Conservation (phyloP, 2,113 vertebrate species). For the Syrmaticus mikado region DNA sequence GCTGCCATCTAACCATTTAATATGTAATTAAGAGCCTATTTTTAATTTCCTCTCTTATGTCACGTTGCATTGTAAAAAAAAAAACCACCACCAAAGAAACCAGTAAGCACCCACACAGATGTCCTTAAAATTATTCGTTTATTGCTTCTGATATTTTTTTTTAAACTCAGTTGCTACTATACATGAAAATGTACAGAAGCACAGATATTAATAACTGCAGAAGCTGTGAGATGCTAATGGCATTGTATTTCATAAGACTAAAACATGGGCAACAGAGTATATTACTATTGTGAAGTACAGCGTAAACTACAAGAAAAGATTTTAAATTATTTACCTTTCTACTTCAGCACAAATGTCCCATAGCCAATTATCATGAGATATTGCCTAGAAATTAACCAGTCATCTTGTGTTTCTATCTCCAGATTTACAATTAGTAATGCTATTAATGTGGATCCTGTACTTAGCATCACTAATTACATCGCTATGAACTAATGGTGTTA, state of each 20-base stretch:
- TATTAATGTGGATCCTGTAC: constrained; percentile 88
- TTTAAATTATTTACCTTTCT: constrained; percentile 87
- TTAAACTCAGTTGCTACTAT: constrained; percentile 24
- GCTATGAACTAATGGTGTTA: constrained; percentile 88
- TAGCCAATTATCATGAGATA: constrained; percentile 86
- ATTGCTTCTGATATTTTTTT: constrained; percentile 1
- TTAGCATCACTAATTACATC: constrained; percentile 89
- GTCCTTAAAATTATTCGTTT: background rate
- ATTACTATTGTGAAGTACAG: constrained; percentile 37
- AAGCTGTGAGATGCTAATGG: constrained; percentile 18
- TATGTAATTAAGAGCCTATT: background rate
- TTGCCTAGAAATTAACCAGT: constrained; percentile 84
- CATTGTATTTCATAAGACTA: constrained; percentile 25
- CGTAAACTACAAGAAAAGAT: constrained; percentile 60
- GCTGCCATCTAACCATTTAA: background rate
- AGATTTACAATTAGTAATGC: constrained; percentile 89
- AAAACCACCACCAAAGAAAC: background rate
- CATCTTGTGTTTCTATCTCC: constrained; percentile 82
- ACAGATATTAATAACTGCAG: constrained; percentile 23
- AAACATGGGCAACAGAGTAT: constrained; percentile 18
- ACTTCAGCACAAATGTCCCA: constrained; percentile 80
- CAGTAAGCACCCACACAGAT: background rate
- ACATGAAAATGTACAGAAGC: constrained; percentile 11
- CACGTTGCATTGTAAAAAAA: background rate
- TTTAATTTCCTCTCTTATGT: background rate